These are phyloP conservation scores for Salminus brasiliensis DNA, from an alignment of 2,113 vertebrate species.

Conservation along the genomic window DNA sequence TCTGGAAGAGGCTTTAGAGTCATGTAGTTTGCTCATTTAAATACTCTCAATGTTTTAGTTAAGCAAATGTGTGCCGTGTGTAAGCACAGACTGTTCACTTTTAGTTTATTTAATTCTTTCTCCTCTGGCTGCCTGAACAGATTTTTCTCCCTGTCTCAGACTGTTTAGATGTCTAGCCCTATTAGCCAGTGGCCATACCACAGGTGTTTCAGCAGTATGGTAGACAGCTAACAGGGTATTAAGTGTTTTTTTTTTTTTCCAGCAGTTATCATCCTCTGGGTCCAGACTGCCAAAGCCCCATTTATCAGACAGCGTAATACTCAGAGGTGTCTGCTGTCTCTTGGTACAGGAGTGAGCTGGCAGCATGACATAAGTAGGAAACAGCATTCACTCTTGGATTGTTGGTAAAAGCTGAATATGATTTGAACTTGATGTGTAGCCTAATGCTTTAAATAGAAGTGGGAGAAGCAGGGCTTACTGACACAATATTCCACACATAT, in stretches of 20 bases:
- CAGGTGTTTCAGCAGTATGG: conserved; percentile 36
- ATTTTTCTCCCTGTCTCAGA: neutral
- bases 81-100: neutral
- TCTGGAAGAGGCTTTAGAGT: no score
- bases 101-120: neutral
- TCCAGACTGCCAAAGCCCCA: conserved; percentile 23
- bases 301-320: conserved; percentile 36
- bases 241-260: conserved; percentile 24
- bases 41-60: neutral
- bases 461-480: neutral
- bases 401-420: neutral
- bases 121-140: neutral
- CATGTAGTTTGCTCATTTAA: neutral
- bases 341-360: conserved; percentile 8
- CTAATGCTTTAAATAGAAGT: neutral
- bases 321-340: conserved; percentile 17
- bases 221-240: conserved; percentile 25
- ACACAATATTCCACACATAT: neutral
- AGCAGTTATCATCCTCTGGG: conserved; percentile 33
- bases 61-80: neutral
- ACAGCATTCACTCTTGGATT: neutral
- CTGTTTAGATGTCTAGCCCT: neutral
- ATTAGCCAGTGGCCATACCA: conserved; percentile 9
- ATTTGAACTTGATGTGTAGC: neutral
- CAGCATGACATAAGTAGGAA: neutral